phyloP scores from a whole-genome alignment of 2,797 vertebrate species.

The Pygocentrus nattereri region DNA sequence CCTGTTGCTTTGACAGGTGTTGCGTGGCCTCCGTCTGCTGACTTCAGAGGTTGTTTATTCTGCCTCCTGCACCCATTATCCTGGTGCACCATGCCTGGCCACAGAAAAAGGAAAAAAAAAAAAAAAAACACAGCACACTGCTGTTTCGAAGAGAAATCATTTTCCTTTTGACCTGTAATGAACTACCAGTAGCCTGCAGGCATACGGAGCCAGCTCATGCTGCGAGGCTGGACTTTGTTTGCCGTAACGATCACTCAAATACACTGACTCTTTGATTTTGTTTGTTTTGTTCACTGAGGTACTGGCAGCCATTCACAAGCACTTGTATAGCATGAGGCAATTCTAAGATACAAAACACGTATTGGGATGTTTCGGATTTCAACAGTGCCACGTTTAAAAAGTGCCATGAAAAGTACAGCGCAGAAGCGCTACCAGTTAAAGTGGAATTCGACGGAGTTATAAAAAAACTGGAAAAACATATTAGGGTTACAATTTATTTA shows the following conservation, averaged over 20 bases:
- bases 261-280: neutral
- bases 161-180: constrained; percentile 42
- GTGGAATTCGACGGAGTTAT: too few species aligned
- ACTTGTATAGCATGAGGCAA: neutral
- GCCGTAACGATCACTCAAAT: constrained; percentile 12
- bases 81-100: constrained; percentile 16
- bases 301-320: neutral
- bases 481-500: too few species aligned
- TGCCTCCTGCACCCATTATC: constrained; percentile 23
- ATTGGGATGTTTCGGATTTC: too few species aligned
- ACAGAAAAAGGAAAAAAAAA: neutral
- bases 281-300: neutral
- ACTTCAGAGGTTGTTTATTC: constrained; percentile 39
- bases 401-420: too few species aligned
- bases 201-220: constrained; percentile 11
- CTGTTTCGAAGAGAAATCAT: constrained; percentile 19
- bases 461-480: too few species aligned
- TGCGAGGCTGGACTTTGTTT: neutral
- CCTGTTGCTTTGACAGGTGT: constrained; percentile 14
- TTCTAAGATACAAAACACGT: too few species aligned
- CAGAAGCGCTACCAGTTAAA: too few species aligned
- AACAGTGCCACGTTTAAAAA: too few species aligned
- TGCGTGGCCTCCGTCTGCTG: constrained; percentile 18
- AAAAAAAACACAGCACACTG: neutral
- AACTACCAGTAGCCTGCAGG: constrained; percentile 18